These are phyloP conservation scores for Alviniconcha marisindica DNA, from an alignment of 1,140 invertebrate genomes.

Conservation along the genomic window DNA sequence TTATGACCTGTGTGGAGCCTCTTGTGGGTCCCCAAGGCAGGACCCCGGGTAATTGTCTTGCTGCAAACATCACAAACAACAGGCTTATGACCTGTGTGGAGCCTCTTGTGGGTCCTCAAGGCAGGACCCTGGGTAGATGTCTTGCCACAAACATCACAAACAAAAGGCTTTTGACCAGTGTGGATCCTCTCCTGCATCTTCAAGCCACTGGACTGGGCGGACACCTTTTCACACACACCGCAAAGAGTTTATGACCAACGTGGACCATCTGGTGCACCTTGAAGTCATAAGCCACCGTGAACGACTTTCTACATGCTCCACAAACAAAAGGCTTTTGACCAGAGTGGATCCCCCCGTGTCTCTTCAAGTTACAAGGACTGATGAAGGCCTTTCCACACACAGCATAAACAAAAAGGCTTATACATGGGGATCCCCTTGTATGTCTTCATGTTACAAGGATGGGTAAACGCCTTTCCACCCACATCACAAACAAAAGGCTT, in stretches of 20 bases:
- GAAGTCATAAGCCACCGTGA: slow-evolving; percentile 29
- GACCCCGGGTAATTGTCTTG: slow-evolving; percentile 35
- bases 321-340: slow-evolving; percentile 46
- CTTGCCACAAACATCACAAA: slow-evolving; percentile 78
- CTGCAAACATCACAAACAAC: slow-evolving; percentile 52
- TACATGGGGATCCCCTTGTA: slow-evolving; percentile 20
- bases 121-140: slow-evolving; percentile 42
- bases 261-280: slow-evolving; percentile 41
- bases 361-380: background rate
- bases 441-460: slow-evolving; percentile 31
- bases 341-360: slow-evolving; percentile 35
- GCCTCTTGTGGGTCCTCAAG: slow-evolving; percentile 90
- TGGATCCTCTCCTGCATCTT: slow-evolving; percentile 88
- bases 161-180: slow-evolving; percentile 87
- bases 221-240: slow-evolving; percentile 92
- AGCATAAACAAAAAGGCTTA: no score
- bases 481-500: slow-evolving; percentile 77
- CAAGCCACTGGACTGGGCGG: slow-evolving; percentile 90
- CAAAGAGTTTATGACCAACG: slow-evolving; percentile 54
- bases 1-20: background rate
- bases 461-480: slow-evolving; percentile 46
- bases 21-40: slow-evolving; percentile 31
- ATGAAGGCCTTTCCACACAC: slow-evolving; percentile 52
- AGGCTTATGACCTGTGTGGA: slow-evolving; percentile 81
- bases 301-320: slow-evolving; percentile 38